A percentile compares a stretch with the other conserved stretches of the same genome.
Conservation (phyloP, 2,888 invertebrate species). For the Hydrotaea cyrtoneurina region DNA sequence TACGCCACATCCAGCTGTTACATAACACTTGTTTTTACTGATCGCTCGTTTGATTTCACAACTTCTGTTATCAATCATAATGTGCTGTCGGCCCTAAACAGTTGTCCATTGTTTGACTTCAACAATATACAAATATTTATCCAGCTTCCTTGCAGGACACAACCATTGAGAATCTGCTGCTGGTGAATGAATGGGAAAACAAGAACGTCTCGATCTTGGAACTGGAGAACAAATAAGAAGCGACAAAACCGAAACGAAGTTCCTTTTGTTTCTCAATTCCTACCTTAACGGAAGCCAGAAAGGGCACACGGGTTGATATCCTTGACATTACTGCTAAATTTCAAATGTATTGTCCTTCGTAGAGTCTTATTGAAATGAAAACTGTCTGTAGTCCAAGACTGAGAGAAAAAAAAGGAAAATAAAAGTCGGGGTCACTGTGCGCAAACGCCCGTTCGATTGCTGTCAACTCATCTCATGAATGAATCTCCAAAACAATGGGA, state of each 20-base stretch:
- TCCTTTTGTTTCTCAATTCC: conserved; percentile 42
- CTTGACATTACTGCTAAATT: conserved; percentile 54
- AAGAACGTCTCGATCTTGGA: conserved; percentile 44
- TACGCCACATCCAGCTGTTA: too few relatives aligned
- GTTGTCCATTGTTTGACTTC: conserved; percentile 62
- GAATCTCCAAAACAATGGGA: conserved; percentile 9
- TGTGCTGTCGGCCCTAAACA: neutral
- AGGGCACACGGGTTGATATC: conserved; percentile 25
- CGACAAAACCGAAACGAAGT: conserved; percentile 52
- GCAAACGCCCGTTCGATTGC: conserved; percentile 4
- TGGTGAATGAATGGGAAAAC: conserved; percentile 35
- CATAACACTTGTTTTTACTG: conserved; percentile 63
- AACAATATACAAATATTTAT: conserved; percentile 79
- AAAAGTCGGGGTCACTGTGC: conserved; percentile 40
- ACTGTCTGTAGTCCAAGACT: neutral
- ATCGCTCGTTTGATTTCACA: conserved; percentile 25
- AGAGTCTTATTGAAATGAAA: neutral
- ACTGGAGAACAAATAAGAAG: conserved; percentile 16
- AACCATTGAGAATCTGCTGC: neutral
- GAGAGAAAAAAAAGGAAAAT: neutral
- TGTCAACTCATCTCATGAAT: conserved; percentile 33
- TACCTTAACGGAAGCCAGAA: conserved; percentile 57
- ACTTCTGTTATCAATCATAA: conserved; percentile 49
- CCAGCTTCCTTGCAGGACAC: conserved; percentile 66
- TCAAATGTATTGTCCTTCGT: conserved; percentile 30